Conservation (phyloP, 2,113 vertebrate genomes). For the Setophaga petechia region DNA sequence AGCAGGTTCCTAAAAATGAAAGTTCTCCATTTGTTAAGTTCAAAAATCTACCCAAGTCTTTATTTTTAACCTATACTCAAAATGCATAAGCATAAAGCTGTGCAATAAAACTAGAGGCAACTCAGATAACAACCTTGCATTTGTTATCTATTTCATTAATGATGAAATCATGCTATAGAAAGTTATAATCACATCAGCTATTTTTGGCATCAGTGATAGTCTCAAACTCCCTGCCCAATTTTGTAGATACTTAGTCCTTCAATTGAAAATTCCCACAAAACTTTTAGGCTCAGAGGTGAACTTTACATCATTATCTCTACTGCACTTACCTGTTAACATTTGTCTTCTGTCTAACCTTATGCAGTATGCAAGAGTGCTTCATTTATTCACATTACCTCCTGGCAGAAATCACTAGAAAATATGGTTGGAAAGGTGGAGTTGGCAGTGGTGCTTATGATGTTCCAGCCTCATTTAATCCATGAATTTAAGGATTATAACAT, state of each 20-base stretch:
- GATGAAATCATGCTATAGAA: not conserved
- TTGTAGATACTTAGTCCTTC: not conserved
- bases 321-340: not conserved
- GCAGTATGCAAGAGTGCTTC: not conserved
- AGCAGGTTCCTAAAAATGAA: not conserved
- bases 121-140: not conserved
- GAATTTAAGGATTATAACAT: not conserved
- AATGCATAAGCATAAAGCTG: not conserved
- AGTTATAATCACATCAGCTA: not conserved
- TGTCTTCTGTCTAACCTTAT: not conserved
- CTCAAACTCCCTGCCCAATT: not conserved
- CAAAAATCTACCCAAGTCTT: not conserved
- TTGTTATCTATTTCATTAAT: not conserved
- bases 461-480: not conserved
- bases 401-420: not conserved
- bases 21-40: slow-evolving; percentile 19
- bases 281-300: not conserved
- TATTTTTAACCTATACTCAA: not conserved
- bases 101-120: not conserved
- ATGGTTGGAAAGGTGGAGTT: not conserved
- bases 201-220: not conserved
- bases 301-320: not conserved
- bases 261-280: not conserved
- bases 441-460: not conserved
- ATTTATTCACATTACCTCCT: not conserved